These are phyloP conservation scores for Tetanocera ferruginea DNA, from an alignment of 2,888 invertebrate species.

Conservation along the genomic window DNA sequence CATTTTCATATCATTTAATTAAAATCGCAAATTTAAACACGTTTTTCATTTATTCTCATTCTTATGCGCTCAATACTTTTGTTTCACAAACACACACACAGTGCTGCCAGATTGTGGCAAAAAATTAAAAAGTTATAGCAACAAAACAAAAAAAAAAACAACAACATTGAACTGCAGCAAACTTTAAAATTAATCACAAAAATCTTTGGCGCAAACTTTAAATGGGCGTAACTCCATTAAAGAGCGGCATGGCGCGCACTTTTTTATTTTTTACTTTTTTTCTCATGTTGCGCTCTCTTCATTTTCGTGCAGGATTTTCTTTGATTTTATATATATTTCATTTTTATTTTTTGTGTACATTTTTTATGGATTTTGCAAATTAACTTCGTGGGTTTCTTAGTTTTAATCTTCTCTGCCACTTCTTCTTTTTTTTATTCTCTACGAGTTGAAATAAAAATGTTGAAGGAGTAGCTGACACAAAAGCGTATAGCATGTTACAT, in stretches of 20 bases:
- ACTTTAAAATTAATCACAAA: constrained; percentile 30
- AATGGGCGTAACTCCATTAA: constrained; percentile 65
- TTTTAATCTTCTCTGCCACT: background rate
- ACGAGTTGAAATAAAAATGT: too few relatives aligned
- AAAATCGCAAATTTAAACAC: constrained; percentile 49
- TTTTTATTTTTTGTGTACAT: background rate
- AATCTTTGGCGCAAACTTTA: constrained; percentile 45
- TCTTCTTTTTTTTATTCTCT: too few relatives aligned
- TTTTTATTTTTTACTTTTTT: background rate
- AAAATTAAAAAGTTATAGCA: constrained; percentile 30
- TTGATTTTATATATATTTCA: background rate
- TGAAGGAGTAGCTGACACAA: too few relatives aligned
- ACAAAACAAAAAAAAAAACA: constrained; percentile 17
- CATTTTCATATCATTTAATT: constrained; percentile 56
- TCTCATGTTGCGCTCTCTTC: background rate
- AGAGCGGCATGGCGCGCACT: constrained; percentile 45
- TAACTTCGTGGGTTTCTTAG: background rate
- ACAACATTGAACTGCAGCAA: constrained; percentile 11
- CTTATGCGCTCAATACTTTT: constrained; percentile 3
- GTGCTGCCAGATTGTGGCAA: constrained; percentile 38
- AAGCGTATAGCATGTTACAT: too few relatives aligned
- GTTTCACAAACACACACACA: background rate
- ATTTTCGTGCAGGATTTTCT: background rate
- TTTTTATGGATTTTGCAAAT: background rate
- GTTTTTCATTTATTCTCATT: constrained; percentile 35